Evolutionary conservation across 2,888 invertebrate genomes (phyloP).

Genomic region (Microplitis deprimator): DNA sequence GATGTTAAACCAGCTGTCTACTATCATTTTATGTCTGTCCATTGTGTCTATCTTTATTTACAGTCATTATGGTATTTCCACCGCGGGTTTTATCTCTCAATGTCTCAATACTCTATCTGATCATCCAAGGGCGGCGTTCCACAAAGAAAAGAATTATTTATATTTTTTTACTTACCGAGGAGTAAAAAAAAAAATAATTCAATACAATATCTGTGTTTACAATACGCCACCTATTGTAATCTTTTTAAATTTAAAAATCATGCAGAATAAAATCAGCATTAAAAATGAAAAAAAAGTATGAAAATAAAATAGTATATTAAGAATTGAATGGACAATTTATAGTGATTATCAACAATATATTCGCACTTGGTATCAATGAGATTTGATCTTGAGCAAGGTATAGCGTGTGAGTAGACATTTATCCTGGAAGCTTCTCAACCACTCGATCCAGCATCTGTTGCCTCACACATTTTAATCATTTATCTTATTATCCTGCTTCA

Average conservation of each 20-base stretch:
- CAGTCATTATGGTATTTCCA: constrained; percentile 41
- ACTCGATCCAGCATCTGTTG: constrained; percentile 52
- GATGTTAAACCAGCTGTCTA: constrained; percentile 43
- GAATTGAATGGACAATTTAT: background rate
- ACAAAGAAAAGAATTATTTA: constrained; percentile 25
- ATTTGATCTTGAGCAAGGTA: constrained; percentile 3
- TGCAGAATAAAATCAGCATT: no score
- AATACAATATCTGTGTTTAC: no score
- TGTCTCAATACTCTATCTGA: constrained; percentile 34
- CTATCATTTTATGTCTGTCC: constrained; percentile 41
- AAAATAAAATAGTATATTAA: background rate
- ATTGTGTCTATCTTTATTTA: constrained; percentile 47
- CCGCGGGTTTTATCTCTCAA: constrained; percentile 19
- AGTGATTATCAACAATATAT: constrained; percentile 1
- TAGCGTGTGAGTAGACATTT: constrained; percentile 16
- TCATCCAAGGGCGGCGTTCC: constrained; percentile 22
- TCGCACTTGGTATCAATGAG: background rate
- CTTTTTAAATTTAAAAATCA: no score
- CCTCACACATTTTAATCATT: constrained; percentile 34
- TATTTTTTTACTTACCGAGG: background rate
- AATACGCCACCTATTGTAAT: no score
- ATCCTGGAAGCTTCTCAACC: constrained; percentile 23
- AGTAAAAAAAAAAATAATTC: no score
- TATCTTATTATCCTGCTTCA: constrained; percentile 44
- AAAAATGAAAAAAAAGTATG: no score